Conservation (phyloP, 2,797 vertebrate species). For the Trachops cirrhosus region DNA sequence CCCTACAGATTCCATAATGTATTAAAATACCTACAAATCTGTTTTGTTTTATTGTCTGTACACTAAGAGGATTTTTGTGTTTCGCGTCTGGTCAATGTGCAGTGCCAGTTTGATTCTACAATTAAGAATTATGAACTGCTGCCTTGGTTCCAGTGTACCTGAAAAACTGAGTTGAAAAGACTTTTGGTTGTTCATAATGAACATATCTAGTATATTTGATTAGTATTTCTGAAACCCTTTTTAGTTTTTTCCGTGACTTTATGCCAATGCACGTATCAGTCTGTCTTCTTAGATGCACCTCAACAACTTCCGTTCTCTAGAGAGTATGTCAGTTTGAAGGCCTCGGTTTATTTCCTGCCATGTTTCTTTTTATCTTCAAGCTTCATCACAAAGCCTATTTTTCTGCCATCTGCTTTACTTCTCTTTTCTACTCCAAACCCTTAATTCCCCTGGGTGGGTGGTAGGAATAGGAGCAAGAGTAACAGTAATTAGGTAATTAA, state of each 20-base stretch:
- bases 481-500: neutral
- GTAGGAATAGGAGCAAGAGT: neutral
- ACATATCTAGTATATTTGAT: neutral
- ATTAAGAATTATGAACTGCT: slow-evolving; percentile 15
- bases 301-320: neutral
- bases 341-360: neutral
- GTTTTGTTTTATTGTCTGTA: neutral
- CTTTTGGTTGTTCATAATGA: neutral
- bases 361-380: neutral
- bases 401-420: neutral
- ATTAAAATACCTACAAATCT: neutral
- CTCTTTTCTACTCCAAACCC: neutral
- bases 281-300: neutral
- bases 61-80: neutral
- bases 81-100: neutral
- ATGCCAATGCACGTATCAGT: neutral
- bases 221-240: neutral
- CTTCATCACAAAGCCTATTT: neutral
- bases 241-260: neutral
- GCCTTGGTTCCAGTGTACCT: neutral
- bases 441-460: neutral
- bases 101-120: neutral
- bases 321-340: neutral
- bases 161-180: slow-evolving; percentile 2
- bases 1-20: neutral